Evolutionary conservation across 2,888 invertebrate genomes (phyloP).

Genomic region (Tuta absoluta): DNA sequence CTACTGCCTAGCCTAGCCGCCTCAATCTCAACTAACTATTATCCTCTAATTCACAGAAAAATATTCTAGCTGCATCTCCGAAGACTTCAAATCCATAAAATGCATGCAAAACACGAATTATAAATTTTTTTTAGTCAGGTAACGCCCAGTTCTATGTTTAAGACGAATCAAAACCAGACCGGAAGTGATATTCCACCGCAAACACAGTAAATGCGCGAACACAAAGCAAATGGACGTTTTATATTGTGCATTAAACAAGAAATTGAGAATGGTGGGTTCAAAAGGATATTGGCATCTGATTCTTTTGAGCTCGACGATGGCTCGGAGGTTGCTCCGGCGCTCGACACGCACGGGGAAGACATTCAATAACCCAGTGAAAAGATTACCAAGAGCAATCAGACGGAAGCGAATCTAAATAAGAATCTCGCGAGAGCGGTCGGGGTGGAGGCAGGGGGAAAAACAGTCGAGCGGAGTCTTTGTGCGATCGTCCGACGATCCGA

Average conservation of each 20-base stretch:
- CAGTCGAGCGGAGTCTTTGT: slow-evolving; percentile 73
- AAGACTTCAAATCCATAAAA: not conserved
- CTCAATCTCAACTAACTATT: not conserved
- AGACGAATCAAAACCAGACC: slow-evolving; percentile 23
- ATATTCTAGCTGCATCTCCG: too few species aligned
- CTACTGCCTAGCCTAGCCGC: slow-evolving; percentile 7
- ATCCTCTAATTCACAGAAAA: not conserved
- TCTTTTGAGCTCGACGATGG: slow-evolving; percentile 55
- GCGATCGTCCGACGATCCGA: slow-evolving; percentile 68
- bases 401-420: slow-evolving; percentile 82
- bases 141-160: slow-evolving; percentile 6
- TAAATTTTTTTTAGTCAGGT: not conserved
- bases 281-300: slow-evolving; percentile 59
- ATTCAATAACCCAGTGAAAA: slow-evolving; percentile 81
- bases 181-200: slow-evolving; percentile 39
- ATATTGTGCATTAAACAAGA: slow-evolving; percentile 54
- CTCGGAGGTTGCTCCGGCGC: slow-evolving; percentile 56
- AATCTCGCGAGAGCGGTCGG: slow-evolving; percentile 78
- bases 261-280: slow-evolving; percentile 56
- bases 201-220: slow-evolving; percentile 40
- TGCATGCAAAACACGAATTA: not conserved
- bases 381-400: slow-evolving; percentile 81
- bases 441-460: slow-evolving; percentile 63
- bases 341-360: slow-evolving; percentile 77
- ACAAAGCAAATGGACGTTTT: slow-evolving; percentile 55